Conservation (phyloP, 2,888 invertebrate species). For the Lepidonotus clava region DNA sequence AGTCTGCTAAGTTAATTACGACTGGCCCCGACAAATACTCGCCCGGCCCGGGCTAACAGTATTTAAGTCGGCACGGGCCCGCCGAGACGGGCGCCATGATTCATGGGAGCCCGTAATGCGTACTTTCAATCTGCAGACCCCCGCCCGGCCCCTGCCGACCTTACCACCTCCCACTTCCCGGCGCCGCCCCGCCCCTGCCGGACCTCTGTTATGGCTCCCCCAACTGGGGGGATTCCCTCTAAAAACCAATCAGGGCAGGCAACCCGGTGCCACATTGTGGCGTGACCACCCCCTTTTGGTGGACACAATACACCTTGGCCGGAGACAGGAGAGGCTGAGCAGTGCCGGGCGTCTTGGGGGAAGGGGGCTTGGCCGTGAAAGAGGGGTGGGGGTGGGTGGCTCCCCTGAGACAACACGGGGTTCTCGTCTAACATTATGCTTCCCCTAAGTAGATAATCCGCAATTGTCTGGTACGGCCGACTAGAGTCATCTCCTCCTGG, state of each 20-base stretch:
- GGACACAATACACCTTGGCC: background rate
- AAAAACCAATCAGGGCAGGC: background rate
- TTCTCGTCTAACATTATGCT: background rate
- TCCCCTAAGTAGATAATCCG: too few species aligned
- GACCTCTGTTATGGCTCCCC: background rate
- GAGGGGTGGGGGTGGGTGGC: background rate
- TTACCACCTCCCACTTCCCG: background rate
- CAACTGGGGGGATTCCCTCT: background rate
- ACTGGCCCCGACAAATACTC: constrained; percentile 31
- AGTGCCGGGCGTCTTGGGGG: background rate
- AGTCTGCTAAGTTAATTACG: constrained; percentile 50
- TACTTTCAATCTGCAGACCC: constrained; percentile 35
- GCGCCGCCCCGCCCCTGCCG: background rate
- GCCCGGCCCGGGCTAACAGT: constrained; percentile 36
- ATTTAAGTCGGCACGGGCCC: constrained; percentile 45
- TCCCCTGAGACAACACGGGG: background rate
- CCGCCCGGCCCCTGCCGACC: background rate
- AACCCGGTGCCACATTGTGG: background rate
- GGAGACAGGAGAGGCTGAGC: background rate
- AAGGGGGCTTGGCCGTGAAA: too few species aligned
- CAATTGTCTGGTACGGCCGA: background rate
- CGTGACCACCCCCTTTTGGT: background rate
- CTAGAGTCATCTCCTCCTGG: too few species aligned
- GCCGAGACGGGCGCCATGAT: constrained; percentile 30
- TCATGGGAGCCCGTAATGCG: constrained; percentile 42